Percentiles rank a stretch among this genome's conserved stretches.
Evolutionary conservation across 2,113 vertebrate species (phyloP).

Genomic region (Dromaius novaehollandiae): DNA sequence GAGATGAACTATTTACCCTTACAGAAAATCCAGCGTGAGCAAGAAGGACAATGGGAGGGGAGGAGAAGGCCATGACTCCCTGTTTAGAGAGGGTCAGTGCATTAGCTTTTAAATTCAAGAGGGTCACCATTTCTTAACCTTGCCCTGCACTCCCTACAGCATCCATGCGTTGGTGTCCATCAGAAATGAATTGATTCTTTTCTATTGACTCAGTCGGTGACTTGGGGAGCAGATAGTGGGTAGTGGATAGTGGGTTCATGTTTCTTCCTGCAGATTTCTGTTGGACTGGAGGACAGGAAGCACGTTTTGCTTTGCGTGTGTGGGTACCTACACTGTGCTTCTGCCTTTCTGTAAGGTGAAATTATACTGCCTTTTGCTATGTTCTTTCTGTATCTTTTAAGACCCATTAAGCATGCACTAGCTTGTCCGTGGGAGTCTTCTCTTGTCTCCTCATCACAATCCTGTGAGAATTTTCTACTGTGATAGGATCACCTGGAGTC

Average conservation of each 20-base stretch:
- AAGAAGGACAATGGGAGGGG: neutral
- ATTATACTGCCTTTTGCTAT: neutral
- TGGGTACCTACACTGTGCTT: neutral
- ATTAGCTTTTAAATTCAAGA: neutral
- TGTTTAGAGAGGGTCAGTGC: neutral
- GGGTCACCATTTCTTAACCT: neutral
- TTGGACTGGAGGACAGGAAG: neutral
- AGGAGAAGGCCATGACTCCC: neutral
- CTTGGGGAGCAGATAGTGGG: neutral
- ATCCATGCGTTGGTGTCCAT: neutral
- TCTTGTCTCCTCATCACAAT: constrained; percentile 38
- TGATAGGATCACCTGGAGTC: constrained; percentile 55
- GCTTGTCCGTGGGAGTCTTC: constrained; percentile 1
- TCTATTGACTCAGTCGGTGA: neutral
- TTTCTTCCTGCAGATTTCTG: neutral
- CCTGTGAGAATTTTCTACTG: neutral
- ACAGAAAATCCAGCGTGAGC: neutral
- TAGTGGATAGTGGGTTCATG: neutral
- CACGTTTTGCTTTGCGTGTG: neutral
- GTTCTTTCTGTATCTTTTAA: constrained; percentile 42
- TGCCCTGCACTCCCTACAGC: neutral
- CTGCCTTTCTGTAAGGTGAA: neutral
- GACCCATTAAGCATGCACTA: neutral
- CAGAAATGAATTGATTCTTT: neutral
- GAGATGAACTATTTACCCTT: neutral